phyloP scores from a whole-genome alignment of 2,888 invertebrate genomes.

The Bombyx huttoni region DNA sequence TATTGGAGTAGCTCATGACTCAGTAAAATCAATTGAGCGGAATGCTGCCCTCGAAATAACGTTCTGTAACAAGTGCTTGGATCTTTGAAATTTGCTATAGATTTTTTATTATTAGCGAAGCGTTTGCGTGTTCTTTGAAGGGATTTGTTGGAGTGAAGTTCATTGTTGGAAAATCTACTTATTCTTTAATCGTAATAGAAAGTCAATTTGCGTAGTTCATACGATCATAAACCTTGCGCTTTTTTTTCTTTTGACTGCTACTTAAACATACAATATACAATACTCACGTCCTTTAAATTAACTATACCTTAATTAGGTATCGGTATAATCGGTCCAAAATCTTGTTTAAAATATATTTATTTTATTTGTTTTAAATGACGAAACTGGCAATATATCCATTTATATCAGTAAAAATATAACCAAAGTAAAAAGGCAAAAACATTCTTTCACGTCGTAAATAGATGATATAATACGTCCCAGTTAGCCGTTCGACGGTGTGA shows the following conservation, averaged over 20 bases:
- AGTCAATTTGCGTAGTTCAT: too few relatives aligned
- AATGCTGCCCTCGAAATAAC: not conserved
- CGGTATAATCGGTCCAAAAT: too few relatives aligned
- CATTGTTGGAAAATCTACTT: not conserved
- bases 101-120: not conserved
- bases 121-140: not conserved
- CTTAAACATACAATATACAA: too few relatives aligned
- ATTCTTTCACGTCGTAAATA: not conserved
- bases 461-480: not conserved
- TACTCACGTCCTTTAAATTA: too few relatives aligned
- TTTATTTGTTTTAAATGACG: too few relatives aligned
- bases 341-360: too few relatives aligned
- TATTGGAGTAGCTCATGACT: conserved; percentile 4
- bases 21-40: conserved; percentile 4
- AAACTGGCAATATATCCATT: too few relatives aligned
- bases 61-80: not conserved
- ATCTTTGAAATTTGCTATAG: not conserved
- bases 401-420: too few relatives aligned
- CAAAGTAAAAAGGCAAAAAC: not conserved
- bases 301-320: too few relatives aligned
- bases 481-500: conserved; percentile 15
- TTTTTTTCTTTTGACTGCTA: too few relatives aligned
- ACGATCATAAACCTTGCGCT: too few relatives aligned
- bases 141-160: not conserved
- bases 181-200: too few relatives aligned